A percentile compares a stretch with the other conserved stretches of the same genome.
These are phyloP conservation scores for Drosophila greeni DNA, from an alignment of 2,888 invertebrate species.

Conservation along the genomic window DNA sequence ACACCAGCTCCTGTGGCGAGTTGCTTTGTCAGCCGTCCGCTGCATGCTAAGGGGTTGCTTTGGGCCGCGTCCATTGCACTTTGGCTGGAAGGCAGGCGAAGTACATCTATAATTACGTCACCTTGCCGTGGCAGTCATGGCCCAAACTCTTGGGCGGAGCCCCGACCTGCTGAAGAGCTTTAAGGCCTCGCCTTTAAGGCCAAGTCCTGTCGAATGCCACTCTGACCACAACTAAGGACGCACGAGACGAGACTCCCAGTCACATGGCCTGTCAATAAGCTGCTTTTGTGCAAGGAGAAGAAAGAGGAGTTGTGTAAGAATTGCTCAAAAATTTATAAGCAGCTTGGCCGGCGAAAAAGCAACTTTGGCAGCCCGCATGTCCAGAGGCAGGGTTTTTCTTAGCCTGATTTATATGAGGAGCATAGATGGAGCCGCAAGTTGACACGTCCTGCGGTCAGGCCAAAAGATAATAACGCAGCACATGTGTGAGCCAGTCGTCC, in stretches of 20 bases:
- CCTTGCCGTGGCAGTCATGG: slow-evolving; percentile 52
- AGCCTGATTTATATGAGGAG: slow-evolving; percentile 57
- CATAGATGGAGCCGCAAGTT: slow-evolving; percentile 47
- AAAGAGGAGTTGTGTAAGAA: slow-evolving; percentile 1
- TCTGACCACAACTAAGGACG: slow-evolving; percentile 55
- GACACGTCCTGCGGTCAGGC: slow-evolving; percentile 68
- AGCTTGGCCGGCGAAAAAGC: slow-evolving; percentile 41
- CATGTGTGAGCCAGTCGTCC: slow-evolving; percentile 29
- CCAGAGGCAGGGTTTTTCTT: slow-evolving; percentile 46
- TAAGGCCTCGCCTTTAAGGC: slow-evolving; percentile 33
- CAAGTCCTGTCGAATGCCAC: neutral
- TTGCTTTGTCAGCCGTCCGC: slow-evolving; percentile 25
- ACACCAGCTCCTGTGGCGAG: slow-evolving; percentile 33
- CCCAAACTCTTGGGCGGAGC: slow-evolving; percentile 26
- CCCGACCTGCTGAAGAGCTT: slow-evolving; percentile 3
- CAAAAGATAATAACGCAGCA: slow-evolving; percentile 62
- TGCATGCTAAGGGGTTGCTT: slow-evolving; percentile 54
- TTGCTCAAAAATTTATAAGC: slow-evolving; percentile 60
- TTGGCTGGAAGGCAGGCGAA: slow-evolving; percentile 56
- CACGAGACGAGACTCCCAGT: slow-evolving; percentile 18
- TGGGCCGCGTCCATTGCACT: slow-evolving; percentile 57
- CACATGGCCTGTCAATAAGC: slow-evolving; percentile 60
- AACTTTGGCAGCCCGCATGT: slow-evolving; percentile 43
- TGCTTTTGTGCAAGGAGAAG: slow-evolving; percentile 39
- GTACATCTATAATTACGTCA: slow-evolving; percentile 74